Percentiles rank a stretch among this genome's conserved stretches.
phyloP scores from a whole-genome alignment of 1,140 invertebrate genomes.

The Colletes gigas region DNA sequence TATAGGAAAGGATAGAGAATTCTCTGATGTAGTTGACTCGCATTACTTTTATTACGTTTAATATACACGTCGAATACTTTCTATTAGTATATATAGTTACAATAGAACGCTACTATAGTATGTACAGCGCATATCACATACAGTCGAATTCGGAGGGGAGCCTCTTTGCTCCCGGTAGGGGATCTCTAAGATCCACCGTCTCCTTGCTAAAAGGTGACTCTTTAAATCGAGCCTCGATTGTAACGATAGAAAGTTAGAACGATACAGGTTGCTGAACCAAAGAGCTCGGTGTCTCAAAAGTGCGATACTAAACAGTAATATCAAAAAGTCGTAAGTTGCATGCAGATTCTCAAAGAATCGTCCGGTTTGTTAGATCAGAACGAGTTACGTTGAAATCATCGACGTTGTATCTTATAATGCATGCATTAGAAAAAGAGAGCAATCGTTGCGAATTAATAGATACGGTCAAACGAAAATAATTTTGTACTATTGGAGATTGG shows the following conservation, averaged over 20 bases:
- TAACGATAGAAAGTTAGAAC: constrained; percentile 14
- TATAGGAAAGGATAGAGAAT: constrained; percentile 1
- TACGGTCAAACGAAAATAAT: too few relatives aligned
- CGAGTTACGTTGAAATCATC: neutral
- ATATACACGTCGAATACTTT: constrained; percentile 68
- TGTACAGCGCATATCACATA: constrained; percentile 69
- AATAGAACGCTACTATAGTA: constrained; percentile 64
- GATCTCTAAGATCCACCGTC: constrained; percentile 25
- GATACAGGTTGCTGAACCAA: neutral
- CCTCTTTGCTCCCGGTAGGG: neutral
- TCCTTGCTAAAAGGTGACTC: constrained; percentile 29
- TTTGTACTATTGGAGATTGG: too few relatives aligned
- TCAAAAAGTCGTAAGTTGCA: constrained; percentile 20
- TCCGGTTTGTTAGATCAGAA: neutral
- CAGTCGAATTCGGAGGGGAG: constrained; percentile 55
- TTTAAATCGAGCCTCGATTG: constrained; percentile 12
- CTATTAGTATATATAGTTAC: constrained; percentile 68
- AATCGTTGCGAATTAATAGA: too few relatives aligned
- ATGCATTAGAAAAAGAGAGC: too few relatives aligned
- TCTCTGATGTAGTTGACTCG: constrained; percentile 20
- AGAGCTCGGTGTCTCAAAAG: neutral
- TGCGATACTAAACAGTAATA: constrained; percentile 11
- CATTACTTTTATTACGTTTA: constrained; percentile 66
- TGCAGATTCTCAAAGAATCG: neutral
- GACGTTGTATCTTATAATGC: too few relatives aligned